These are phyloP conservation scores for Liparis tanakae DNA, from an alignment of 2,797 vertebrate species.

Conservation along the genomic window DNA sequence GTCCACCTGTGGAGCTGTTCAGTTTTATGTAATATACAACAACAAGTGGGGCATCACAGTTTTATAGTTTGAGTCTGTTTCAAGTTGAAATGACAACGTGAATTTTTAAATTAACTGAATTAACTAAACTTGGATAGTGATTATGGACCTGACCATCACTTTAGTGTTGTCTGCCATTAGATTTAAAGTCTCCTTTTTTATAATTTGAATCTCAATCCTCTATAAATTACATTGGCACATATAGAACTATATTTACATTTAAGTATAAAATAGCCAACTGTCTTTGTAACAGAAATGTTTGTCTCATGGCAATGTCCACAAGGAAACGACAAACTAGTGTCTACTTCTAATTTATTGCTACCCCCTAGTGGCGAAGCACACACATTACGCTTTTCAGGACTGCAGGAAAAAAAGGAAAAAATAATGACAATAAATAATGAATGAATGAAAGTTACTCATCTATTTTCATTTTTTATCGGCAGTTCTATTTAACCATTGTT, in stretches of 20 bases:
- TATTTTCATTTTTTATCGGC: too few relatives aligned
- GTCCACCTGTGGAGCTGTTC: conserved; percentile 25
- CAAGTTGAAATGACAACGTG: background rate
- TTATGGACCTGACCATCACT: background rate
- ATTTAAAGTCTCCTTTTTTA: background rate
- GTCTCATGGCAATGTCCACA: background rate
- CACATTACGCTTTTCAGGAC: background rate
- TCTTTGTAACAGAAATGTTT: background rate
- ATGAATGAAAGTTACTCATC: too few relatives aligned
- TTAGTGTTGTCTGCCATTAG: too few relatives aligned
- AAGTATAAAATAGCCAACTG: background rate
- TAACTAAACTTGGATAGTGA: background rate
- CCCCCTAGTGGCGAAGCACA: conserved; percentile 57
- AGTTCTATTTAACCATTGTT: too few relatives aligned
- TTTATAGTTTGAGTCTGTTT: background rate
- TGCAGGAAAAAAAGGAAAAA: background rate
- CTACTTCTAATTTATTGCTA: conserved; percentile 62
- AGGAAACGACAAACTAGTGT: background rate
- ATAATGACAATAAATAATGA: too few relatives aligned
- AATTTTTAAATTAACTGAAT: background rate
- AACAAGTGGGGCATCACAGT: background rate
- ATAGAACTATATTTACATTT: background rate
- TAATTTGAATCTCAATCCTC: background rate
- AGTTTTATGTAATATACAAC: accelerated
- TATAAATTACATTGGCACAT: background rate